phyloP scores from a whole-genome alignment of 2,797 vertebrate genomes.

The Margarornis squamiger region DNA sequence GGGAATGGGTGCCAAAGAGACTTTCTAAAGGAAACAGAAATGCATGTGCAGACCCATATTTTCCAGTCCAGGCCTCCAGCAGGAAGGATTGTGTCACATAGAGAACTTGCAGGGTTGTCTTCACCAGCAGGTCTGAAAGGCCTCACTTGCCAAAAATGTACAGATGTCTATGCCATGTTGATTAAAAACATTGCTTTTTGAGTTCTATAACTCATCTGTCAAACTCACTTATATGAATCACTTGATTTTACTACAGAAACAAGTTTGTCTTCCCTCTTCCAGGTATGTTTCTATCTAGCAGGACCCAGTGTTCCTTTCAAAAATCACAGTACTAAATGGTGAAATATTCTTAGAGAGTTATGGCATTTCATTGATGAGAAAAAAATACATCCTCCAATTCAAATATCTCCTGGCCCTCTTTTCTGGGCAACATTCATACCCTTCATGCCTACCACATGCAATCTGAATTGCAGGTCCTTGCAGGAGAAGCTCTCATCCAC shows the following conservation, averaged over 20 bases:
- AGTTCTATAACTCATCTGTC: neutral
- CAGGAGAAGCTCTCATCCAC: neutral
- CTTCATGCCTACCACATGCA: neutral
- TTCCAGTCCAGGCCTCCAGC: neutral
- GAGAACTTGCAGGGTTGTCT: neutral
- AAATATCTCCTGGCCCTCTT: neutral
- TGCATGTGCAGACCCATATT: neutral
- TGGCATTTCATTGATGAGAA: neutral
- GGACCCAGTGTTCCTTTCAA: neutral
- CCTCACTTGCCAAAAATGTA: neutral
- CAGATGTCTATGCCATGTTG: neutral
- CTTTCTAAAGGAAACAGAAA: neutral
- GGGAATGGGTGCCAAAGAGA: neutral
- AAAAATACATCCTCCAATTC: neutral
- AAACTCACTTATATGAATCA: neutral
- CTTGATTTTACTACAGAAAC: neutral
- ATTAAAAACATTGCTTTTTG: neutral
- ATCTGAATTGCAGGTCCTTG: neutral
- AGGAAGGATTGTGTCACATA: neutral
- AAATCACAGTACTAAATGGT: neutral
- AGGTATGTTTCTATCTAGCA: neutral
- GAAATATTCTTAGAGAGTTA: neutral
- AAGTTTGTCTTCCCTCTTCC: neutral
- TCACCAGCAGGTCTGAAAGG: neutral
- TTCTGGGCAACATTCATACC: neutral